These are phyloP conservation scores for Pristionchus exspectatus DNA, from an alignment of 2,888 invertebrate genomes.

Conservation along the genomic window DNA sequence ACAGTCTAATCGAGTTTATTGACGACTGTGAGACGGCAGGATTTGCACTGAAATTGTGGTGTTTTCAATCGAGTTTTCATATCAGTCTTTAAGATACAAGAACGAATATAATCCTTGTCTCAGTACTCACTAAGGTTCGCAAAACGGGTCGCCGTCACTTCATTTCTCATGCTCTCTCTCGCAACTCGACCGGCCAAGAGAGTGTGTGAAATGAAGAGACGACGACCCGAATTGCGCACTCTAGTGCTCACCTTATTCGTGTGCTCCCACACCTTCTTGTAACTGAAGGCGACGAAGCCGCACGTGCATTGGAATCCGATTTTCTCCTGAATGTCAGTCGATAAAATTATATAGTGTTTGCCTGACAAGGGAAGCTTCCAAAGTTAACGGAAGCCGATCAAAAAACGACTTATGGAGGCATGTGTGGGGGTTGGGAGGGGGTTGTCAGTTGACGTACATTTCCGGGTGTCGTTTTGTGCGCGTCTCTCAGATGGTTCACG, in stretches of 20 bases:
- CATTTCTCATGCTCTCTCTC: neutral
- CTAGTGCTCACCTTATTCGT: neutral
- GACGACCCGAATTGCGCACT: too few relatives aligned
- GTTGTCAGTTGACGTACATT: neutral
- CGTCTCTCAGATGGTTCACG: neutral
- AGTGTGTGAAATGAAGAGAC: too few relatives aligned
- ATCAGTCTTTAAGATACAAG: too few relatives aligned
- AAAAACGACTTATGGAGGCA: too few relatives aligned
- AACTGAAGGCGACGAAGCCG: neutral
- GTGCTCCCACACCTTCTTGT: neutral
- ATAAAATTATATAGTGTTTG: neutral
- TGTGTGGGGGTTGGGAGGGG: too few relatives aligned
- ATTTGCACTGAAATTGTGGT: neutral
- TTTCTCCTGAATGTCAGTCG: neutral
- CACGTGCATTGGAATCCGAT: neutral
- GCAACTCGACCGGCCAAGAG: too few relatives aligned
- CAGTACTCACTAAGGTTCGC: too few relatives aligned
- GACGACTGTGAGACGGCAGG: neutral
- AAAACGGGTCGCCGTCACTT: too few relatives aligned
- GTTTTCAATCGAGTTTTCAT: too few relatives aligned
- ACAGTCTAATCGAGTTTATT: neutral
- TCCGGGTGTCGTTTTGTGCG: neutral
- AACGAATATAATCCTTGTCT: too few relatives aligned
- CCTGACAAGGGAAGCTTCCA: too few relatives aligned
- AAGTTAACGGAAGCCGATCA: too few relatives aligned